Conservation (phyloP, 2,113 vertebrate species). For the Marmota monax region DNA sequence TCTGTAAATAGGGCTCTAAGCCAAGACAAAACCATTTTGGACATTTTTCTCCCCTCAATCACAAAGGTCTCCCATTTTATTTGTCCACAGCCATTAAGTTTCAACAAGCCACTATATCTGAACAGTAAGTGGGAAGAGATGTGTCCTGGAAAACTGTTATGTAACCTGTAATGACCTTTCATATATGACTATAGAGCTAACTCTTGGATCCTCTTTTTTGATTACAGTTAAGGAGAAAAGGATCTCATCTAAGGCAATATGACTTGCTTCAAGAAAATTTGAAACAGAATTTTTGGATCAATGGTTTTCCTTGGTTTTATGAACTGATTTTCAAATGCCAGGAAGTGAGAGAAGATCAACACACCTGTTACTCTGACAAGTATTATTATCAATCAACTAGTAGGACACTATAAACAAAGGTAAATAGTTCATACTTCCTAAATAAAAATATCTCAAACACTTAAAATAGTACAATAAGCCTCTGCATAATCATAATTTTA, state of each 20-base stretch:
- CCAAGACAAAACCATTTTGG: neutral
- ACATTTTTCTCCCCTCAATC: neutral
- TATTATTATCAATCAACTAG: neutral
- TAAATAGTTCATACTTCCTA: neutral
- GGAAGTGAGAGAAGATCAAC: neutral
- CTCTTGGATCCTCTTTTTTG: neutral
- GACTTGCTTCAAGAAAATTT: neutral
- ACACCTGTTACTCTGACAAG: neutral
- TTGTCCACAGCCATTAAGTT: neutral
- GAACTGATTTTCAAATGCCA: conserved; percentile 4
- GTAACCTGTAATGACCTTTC: neutral
- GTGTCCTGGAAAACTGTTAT: neutral
- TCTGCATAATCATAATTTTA: neutral
- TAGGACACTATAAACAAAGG: neutral
- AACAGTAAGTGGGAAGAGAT: neutral
- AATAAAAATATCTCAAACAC: neutral
- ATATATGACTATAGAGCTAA: neutral
- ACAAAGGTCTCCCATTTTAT: neutral
- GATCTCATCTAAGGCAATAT: no score
- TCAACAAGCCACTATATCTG: neutral
- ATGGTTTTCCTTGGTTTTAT: neutral
- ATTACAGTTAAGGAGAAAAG: neutral
- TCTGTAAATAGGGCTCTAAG: neutral
- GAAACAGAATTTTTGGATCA: neutral
- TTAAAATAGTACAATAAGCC: neutral